A percentile compares a stretch with the other conserved stretches of the same genome.
These are phyloP conservation scores for Bombylius major DNA, from an alignment of 2,888 invertebrate species.

Conservation along the genomic window DNA sequence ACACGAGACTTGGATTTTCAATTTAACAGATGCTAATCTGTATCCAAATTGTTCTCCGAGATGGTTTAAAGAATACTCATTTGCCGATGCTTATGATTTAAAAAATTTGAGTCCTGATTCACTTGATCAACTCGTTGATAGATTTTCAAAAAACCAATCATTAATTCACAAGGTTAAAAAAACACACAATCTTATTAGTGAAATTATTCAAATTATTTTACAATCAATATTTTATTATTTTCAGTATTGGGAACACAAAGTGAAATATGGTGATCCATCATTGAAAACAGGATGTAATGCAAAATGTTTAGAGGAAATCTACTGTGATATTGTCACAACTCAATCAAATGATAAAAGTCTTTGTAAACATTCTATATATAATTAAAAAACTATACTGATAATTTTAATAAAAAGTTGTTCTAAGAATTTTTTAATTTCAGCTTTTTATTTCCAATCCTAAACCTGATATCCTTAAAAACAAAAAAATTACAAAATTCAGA, in stretches of 20 bases:
- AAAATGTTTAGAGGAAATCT: constrained; percentile 20
- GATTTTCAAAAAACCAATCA: constrained; percentile 38
- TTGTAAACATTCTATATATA: constrained; percentile 17
- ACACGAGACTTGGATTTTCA: constrained; percentile 59
- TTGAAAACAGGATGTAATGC: constrained; percentile 24
- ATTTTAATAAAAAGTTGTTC: no score
- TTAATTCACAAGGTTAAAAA: constrained; percentile 22
- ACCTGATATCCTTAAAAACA: no score
- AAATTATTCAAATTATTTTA: background rate
- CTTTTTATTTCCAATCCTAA: no score
- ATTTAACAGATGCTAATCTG: constrained; percentile 60
- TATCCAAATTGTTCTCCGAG: constrained; percentile 43
- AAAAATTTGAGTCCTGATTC: constrained; percentile 47
- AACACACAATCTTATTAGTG: background rate
- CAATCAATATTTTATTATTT: background rate
- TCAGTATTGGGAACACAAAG: constrained; percentile 23
- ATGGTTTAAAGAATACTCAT: constrained; percentile 67
- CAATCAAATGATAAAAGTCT: constrained; percentile 19
- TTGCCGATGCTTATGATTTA: constrained; percentile 52
- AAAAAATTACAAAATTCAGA: no score
- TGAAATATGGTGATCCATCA: constrained; percentile 24
- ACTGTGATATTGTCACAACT: constrained; percentile 26
- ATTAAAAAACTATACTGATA: no score
- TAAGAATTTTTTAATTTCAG: no score
- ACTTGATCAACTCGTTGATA: constrained; percentile 45